Evolutionary conservation across 2,888 invertebrate genomes (phyloP).

Genomic region (Troides aeacus): DNA sequence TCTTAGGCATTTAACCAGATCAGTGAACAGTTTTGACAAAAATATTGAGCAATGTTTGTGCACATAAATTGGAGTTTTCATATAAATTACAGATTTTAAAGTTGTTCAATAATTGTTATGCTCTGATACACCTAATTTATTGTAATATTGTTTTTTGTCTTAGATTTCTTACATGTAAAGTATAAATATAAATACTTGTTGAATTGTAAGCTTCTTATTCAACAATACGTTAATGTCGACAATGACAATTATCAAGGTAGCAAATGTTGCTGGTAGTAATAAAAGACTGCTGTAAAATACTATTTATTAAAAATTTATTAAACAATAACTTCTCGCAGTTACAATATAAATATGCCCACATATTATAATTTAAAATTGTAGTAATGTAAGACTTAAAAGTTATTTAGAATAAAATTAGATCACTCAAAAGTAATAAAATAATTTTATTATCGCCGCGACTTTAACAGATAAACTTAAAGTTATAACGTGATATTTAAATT

Average conservation of each 20-base stretch:
- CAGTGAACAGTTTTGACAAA: constrained; percentile 1
- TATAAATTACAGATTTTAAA: not conserved
- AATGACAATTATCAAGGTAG: not conserved
- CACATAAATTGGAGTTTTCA: constrained; percentile 8
- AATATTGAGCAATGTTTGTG: constrained; percentile 25
- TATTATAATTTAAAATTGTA: no score
- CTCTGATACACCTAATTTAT: not conserved
- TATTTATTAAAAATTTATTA: no score
- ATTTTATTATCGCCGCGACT: no score
- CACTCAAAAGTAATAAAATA: not conserved
- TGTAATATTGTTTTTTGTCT: not conserved
- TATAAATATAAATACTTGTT: not conserved
- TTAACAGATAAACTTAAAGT: no score
- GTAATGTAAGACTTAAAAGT: no score
- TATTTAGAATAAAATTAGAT: not conserved
- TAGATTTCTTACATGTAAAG: not conserved
- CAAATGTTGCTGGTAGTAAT: no score
- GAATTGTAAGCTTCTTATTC: not conserved
- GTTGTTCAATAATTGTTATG: not conserved
- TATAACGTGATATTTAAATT: no score
- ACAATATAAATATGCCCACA: no score
- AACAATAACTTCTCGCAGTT: no score
- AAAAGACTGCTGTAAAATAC: no score
- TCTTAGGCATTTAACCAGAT: constrained; percentile 41
- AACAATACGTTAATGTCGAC: not conserved